Percentiles rank a stretch among this genome's conserved stretches.
phyloP scores from a whole-genome alignment of 2,888 invertebrate genomes.

The Julus scanicus region DNA sequence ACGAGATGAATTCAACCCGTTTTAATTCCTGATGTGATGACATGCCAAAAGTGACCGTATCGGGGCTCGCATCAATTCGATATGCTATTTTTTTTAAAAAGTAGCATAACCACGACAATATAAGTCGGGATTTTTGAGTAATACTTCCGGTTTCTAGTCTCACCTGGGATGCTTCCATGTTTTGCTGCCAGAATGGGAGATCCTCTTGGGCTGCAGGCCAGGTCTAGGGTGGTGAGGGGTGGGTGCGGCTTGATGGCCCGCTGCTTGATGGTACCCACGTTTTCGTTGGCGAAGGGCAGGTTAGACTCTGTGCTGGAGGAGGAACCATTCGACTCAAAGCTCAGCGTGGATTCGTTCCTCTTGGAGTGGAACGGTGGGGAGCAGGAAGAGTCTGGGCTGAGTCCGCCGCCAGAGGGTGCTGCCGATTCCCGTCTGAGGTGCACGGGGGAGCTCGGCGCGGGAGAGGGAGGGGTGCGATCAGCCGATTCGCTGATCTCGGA shows the following conservation, averaged over 20 bases:
- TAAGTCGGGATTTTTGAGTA: no score
- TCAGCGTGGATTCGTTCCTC: slow-evolving; percentile 58
- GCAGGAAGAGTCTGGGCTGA: slow-evolving; percentile 41
- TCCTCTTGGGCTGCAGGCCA: slow-evolving; percentile 56
- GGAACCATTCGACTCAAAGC: slow-evolving; percentile 59
- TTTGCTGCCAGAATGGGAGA: slow-evolving; percentile 56
- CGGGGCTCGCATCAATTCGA: no score
- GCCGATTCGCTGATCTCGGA: slow-evolving; percentile 38
- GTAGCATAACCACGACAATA: no score
- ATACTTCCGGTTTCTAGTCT: not conserved
- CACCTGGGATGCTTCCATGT: slow-evolving; percentile 54
- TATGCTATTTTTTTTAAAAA: no score
- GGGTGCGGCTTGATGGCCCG: slow-evolving; percentile 69
- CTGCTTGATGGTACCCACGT: slow-evolving; percentile 97
- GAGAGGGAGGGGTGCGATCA: slow-evolving; percentile 57
- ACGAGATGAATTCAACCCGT: no score
- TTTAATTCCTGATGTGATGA: no score
- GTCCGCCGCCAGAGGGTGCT: not conserved
- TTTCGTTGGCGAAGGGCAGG: slow-evolving; percentile 95
- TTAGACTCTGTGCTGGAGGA: slow-evolving; percentile 65
- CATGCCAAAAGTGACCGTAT: no score
- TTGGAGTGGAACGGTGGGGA: slow-evolving; percentile 55
- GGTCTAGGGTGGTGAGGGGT: slow-evolving; percentile 58
- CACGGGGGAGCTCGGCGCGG: slow-evolving; percentile 55
- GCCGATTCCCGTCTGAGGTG: slow-evolving; percentile 35